phyloP scores from a whole-genome alignment of 2,888 invertebrate species.

The Amiota communis region DNA sequence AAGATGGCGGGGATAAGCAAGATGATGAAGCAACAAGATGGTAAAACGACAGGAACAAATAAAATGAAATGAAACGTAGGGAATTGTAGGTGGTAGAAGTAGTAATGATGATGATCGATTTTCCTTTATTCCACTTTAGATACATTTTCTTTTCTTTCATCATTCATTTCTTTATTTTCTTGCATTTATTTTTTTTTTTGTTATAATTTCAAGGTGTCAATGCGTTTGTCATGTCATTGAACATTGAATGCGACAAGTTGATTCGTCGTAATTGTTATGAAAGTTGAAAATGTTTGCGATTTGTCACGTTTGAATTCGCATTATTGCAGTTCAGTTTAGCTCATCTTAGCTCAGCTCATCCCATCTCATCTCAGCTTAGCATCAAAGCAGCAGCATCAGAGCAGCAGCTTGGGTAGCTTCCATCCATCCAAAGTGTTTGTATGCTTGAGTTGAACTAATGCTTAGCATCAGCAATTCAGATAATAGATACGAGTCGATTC shows the following conservation, averaged over 20 bases:
- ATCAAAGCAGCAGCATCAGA: no score
- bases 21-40: neutral
- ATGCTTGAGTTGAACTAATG: no score
- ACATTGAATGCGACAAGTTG: neutral
- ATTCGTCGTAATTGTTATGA: slow-evolving; percentile 13
- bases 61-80: neutral
- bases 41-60: neutral
- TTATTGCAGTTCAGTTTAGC: slow-evolving; percentile 3
- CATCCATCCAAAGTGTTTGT: no score
- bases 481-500: no score
- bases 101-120: slow-evolving; percentile 17
- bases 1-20: neutral
- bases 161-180: neutral
- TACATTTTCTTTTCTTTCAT: neutral
- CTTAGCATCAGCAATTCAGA: no score
- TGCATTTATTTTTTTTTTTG: neutral
- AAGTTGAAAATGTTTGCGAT: slow-evolving; percentile 21
- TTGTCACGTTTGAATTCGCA: slow-evolving; percentile 21
- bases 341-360: no score
- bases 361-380: no score
- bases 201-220: slow-evolving; percentile 15
- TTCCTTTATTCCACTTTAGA: neutral
- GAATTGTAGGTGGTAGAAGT: neutral
- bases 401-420: no score
- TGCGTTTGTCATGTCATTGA: slow-evolving; percentile 14